Base-by-base conservation (phyloP, 2,797 vertebrate genomes). In the Kryptopterus vitreolus region DNA sequence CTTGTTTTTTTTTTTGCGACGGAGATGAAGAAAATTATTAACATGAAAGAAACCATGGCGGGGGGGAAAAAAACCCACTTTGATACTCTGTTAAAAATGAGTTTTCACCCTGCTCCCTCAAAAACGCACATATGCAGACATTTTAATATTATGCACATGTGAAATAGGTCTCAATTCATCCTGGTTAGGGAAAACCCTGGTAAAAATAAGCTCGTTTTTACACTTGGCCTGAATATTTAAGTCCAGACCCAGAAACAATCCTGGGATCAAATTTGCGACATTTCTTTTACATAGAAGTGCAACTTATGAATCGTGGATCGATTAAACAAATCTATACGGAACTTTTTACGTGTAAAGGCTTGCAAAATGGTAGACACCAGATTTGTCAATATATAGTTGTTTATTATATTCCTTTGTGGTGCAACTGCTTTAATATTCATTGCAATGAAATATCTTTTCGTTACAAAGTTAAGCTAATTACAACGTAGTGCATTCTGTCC, bases 1-100 rank as follows among this genome's bases (percentile, higher is more conserved):
- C 77, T 69, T 85, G 83, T 89, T 87, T 89, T 87, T 89, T 87
- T 89, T 87, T 87, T 88, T 81, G 80, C 77, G 81, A 85, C 78
- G 80, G 53, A 81, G 62, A 68, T 81, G 33, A 78, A 83, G 77
- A 74, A 87, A 87, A 84, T 85, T 83, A 86, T 85, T 81, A 86
- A 79, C 62, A 83, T 81, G 82, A 88, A 88, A 80, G 65, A 79
- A 78, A 77, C 43, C 33, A 33, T 38, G 74, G 77, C 84, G 79
- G 77, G 80, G 71, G 72, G 83, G 87, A 81, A 81, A 79, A 75
- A 70, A 69, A 74, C 81, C 82, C 66, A 66, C 82, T 86, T 87
- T 88, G 86, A 87, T 88, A 86, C 86, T 80, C 59, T 58, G 85
- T 86, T 80, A 82, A 86, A 86, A 86, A 83, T 71, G 62, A 87